Evolutionary conservation across 2,797 vertebrate species (phyloP).

Genomic region (Pipistrellus nathusii): DNA sequence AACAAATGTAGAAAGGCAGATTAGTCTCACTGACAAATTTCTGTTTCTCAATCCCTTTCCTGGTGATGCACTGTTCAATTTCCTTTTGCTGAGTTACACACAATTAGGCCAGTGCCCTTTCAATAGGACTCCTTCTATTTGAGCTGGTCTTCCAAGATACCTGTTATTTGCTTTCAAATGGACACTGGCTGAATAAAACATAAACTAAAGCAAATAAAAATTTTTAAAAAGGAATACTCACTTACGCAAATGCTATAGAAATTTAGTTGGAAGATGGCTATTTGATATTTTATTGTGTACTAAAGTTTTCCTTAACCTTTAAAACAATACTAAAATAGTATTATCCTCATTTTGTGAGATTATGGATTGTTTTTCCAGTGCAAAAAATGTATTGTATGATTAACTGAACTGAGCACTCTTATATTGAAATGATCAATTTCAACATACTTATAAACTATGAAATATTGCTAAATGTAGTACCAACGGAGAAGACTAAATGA

Average conservation of each 20-base stretch:
- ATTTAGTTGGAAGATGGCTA: neutral
- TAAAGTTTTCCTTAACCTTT: neutral
- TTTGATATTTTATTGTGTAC: neutral
- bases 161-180: neutral
- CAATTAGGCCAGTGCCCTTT: neutral
- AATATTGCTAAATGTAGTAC: neutral
- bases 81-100: neutral
- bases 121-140: neutral
- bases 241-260: neutral
- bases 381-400: neutral
- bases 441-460: neutral
- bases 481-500: neutral
- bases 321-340: neutral
- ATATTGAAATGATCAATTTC: neutral
- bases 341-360: neutral
- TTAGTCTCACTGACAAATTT: neutral
- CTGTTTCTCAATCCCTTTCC: neutral
- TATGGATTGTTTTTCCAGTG: neutral
- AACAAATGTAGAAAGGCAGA: neutral
- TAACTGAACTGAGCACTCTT: neutral
- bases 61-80: neutral
- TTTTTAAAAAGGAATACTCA: neutral
- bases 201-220: neutral
- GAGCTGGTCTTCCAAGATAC: neutral
- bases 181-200: neutral